Evolutionary conservation across 2,888 invertebrate genomes (phyloP).

Genomic region (Notodonta dromedarius): DNA sequence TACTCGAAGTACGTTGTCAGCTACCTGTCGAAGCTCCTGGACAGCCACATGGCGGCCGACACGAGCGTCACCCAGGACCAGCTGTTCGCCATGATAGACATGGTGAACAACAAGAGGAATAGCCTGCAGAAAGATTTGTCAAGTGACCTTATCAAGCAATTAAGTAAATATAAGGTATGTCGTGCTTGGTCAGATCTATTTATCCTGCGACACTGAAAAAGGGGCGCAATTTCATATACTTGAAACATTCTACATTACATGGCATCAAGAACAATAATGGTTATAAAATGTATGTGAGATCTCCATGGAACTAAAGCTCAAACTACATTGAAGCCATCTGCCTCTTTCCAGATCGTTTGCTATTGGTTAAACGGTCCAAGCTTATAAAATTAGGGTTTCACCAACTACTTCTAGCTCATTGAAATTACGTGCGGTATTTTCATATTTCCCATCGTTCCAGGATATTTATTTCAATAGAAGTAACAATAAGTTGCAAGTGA

Average conservation of each 20-base stretch:
- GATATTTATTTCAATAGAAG: slow-evolving; percentile 75
- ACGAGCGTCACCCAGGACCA: slow-evolving; percentile 79
- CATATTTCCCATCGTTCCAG: slow-evolving; percentile 45
- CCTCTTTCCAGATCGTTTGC: no score
- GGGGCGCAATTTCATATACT: no score
- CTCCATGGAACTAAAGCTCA: no score
- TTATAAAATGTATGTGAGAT: no score
- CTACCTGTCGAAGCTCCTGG: slow-evolving; percentile 84
- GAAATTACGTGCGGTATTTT: neutral
- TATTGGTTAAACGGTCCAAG: no score
- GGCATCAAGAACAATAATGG: no score
- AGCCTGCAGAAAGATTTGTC: slow-evolving; percentile 81
- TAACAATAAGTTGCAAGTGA: slow-evolving; percentile 77
- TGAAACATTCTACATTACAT: no score
- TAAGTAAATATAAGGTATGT: slow-evolving; percentile 83
- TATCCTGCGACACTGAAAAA: no score
- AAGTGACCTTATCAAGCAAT: slow-evolving; percentile 80
- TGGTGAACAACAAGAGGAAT: slow-evolving; percentile 83
- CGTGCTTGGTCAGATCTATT: no score
- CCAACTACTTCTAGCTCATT: no score
- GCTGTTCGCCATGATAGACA: slow-evolving; percentile 85
- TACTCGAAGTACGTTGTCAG: slow-evolving; percentile 87
- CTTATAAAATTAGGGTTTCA: no score
- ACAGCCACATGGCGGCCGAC: slow-evolving; percentile 66
- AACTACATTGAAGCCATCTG: no score